Evolutionary conservation across 2,888 invertebrate species (phyloP).

Genomic region (Leucophenga montana): DNA sequence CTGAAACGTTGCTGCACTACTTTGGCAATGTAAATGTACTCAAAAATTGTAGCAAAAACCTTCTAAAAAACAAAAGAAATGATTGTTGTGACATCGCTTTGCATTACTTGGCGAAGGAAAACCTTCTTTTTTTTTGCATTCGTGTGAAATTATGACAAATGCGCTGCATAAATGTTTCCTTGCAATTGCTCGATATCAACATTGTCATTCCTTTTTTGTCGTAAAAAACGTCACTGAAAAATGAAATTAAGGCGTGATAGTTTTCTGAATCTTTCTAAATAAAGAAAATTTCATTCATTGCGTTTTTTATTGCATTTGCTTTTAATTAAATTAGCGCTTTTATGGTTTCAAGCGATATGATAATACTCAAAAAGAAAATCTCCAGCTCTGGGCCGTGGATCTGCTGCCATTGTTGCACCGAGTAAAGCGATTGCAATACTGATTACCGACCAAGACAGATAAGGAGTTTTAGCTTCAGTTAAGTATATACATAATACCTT

Average conservation of each 20-base stretch:
- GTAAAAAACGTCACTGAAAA: slow-evolving; percentile 52
- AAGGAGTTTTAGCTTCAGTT: too few species aligned
- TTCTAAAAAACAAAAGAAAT: background rate
- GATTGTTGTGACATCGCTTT: slow-evolving; percentile 48
- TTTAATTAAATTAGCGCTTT: slow-evolving; percentile 66
- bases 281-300: too few species aligned
- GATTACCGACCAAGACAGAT: too few species aligned
- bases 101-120: background rate
- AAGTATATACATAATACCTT: too few species aligned
- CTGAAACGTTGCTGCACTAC: background rate
- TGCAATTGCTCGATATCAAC: slow-evolving; percentile 37
- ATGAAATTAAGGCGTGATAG: slow-evolving; percentile 2
- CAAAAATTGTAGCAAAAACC: slow-evolving; percentile 41
- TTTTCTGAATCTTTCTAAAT: background rate
- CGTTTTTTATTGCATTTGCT: slow-evolving; percentile 65
- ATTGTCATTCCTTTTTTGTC: slow-evolving; percentile 55
- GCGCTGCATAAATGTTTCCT: slow-evolving; percentile 53
- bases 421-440: too few species aligned
- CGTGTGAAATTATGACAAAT: slow-evolving; percentile 67
- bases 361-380: too few species aligned
- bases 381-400: too few species aligned
- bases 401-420: too few species aligned
- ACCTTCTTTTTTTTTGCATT: slow-evolving; percentile 39
- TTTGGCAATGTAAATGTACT: slow-evolving; percentile 46
- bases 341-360: too few species aligned